Evolutionary conservation across 1,140 invertebrate species (phyloP).

Genomic region (Aphaenogaster ashmeadi): DNA sequence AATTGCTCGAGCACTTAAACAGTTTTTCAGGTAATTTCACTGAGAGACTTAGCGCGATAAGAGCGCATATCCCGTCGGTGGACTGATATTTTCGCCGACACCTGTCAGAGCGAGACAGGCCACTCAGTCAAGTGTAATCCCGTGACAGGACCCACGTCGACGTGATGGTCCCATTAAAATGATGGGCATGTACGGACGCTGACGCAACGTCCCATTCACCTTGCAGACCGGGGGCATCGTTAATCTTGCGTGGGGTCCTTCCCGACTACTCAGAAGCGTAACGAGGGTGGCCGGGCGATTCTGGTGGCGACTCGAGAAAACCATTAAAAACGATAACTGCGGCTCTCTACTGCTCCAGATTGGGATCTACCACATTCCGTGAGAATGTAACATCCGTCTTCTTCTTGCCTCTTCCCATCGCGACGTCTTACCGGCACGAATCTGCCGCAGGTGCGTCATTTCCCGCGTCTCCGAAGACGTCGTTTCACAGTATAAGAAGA

Average conservation of each 20-base stretch:
- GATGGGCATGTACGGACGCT: conserved; percentile 64
- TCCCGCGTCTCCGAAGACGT: neutral
- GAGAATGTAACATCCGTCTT: conserved; percentile 53
- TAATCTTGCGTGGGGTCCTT: conserved; percentile 70
- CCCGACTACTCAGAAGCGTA: conserved; percentile 41
- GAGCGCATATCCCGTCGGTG: neutral
- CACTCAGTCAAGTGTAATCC: conserved; percentile 67
- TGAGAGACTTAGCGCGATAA: conserved; percentile 68
- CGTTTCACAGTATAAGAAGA: neutral
- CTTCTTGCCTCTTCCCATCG: neutral
- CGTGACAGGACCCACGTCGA: conserved; percentile 68
- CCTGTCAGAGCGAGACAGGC: conserved; percentile 57
- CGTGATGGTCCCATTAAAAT: conserved; percentile 70
- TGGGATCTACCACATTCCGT: conserved; percentile 69
- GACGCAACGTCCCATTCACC: conserved; percentile 61
- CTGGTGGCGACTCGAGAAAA: conserved; percentile 63
- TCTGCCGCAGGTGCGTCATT: conserved; percentile 1
- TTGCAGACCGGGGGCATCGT: conserved; percentile 45
- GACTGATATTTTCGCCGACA: conserved; percentile 64
- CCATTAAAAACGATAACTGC: conserved; percentile 76
- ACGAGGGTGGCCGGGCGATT: conserved; percentile 42
- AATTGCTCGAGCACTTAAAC: conserved; percentile 33
- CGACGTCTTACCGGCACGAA: neutral
- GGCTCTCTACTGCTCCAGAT: conserved; percentile 42
- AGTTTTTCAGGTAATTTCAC: conserved; percentile 14